Evolutionary conservation across 2,797 vertebrate species (phyloP).

Genomic region (Microtus obscurus): DNA sequence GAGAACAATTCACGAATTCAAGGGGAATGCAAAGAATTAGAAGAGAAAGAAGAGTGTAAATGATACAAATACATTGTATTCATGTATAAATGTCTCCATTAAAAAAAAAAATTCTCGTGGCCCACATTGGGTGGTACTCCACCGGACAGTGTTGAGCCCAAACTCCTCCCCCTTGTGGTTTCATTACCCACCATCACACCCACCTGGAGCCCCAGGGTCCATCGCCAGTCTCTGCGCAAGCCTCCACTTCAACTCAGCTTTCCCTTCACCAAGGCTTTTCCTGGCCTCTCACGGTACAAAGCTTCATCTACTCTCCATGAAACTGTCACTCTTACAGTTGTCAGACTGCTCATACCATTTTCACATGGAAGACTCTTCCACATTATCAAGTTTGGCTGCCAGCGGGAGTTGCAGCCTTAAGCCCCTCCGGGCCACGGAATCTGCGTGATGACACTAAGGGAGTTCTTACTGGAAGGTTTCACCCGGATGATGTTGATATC

Average conservation of each 20-base stretch:
- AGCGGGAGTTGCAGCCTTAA: neutral
- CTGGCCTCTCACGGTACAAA: neutral
- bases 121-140: neutral
- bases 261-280: neutral
- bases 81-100: too few relatives aligned
- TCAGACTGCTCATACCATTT: neutral
- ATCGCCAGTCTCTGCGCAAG: neutral
- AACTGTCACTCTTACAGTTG: too few relatives aligned
- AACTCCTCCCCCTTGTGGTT: neutral
- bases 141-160: neutral
- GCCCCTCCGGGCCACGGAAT: too few relatives aligned
- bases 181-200: neutral
- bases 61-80: too few relatives aligned
- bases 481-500: neutral
- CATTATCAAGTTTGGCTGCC: neutral
- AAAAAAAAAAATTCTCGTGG: neutral
- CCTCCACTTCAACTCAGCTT: neutral
- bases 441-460: neutral
- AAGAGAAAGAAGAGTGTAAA: too few relatives aligned
- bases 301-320: neutral
- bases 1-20: too few relatives aligned
- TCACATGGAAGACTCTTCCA: neutral
- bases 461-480: neutral
- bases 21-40: too few relatives aligned
- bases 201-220: neutral